Evolutionary conservation across 2,113 vertebrate genomes (phyloP).

Genomic region (Psephotus haematonotus): DNA sequence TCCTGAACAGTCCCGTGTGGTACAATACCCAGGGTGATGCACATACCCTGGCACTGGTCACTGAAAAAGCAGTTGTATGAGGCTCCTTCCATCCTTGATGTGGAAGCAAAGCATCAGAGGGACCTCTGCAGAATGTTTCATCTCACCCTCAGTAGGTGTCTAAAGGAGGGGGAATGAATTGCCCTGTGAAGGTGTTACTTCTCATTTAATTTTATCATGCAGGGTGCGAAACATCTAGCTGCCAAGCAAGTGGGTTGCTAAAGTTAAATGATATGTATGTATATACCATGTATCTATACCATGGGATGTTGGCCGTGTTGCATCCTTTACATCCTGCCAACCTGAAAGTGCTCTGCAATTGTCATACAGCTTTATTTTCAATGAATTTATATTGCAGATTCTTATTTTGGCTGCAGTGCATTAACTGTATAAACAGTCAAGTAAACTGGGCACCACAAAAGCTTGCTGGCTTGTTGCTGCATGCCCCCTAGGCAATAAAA

Average conservation of each 20-base stretch:
- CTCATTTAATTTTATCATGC: neutral
- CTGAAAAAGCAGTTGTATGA: neutral
- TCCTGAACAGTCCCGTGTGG: neutral
- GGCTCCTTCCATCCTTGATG: neutral
- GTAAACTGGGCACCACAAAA: conserved; percentile 46
- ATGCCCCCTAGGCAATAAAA: conserved; percentile 51
- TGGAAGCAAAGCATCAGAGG: neutral
- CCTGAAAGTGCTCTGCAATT: neutral
- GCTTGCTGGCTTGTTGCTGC: conserved; percentile 47
- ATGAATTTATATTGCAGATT: conserved; percentile 36
- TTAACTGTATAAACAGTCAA: conserved; percentile 31
- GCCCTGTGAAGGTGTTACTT: neutral
- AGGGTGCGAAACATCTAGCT: neutral
- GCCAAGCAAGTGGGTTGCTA: neutral
- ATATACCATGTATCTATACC: neutral
- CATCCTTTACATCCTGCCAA: neutral
- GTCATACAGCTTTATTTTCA: conserved; percentile 1
- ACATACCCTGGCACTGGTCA: neutral
- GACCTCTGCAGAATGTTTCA: neutral
- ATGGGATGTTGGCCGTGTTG: neutral
- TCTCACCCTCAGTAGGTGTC: neutral
- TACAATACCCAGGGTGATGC: neutral
- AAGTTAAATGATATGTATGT: neutral
- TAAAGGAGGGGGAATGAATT: neutral
- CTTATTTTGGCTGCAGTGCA: conserved; percentile 38